phyloP scores from a whole-genome alignment of 2,888 invertebrate species.

The Oxytorus armatus region DNA sequence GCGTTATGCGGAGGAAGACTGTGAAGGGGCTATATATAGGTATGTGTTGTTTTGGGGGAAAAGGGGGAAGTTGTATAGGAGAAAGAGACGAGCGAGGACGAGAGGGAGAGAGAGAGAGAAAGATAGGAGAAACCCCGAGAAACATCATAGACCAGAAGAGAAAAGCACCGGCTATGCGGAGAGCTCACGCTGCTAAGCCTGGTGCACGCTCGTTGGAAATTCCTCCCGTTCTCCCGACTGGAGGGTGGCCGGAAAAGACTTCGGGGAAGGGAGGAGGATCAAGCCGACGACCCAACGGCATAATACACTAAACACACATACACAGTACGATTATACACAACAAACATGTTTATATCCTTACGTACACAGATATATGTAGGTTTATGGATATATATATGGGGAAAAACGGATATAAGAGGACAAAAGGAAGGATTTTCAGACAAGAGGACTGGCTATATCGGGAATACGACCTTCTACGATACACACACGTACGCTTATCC shows the following conservation, averaged over 20 bases:
- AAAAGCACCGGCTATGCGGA: conserved; percentile 10
- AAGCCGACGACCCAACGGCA: conserved; percentile 55
- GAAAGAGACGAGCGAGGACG: not conserved
- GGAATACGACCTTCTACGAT: conserved; percentile 20
- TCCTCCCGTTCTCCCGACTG: conserved; percentile 32
- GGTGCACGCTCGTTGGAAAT: conserved; percentile 60
- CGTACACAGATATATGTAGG: not conserved
- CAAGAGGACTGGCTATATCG: conserved; percentile 23
- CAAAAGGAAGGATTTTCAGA: conserved; percentile 52
- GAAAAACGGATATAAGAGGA: conserved; percentile 33
- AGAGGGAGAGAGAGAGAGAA: not conserved
- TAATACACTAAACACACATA: conserved; percentile 48
- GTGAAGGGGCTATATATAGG: not conserved
- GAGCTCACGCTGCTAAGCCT: conserved; percentile 52
- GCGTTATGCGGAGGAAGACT: not conserved
- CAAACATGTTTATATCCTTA: not conserved
- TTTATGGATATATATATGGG: conserved; percentile 10
- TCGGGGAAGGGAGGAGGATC: conserved; percentile 58
- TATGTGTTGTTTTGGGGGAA: conserved; percentile 5
- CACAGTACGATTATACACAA: conserved; percentile 7
- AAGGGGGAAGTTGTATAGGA: too few species aligned
- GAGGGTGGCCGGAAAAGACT: conserved; percentile 53
- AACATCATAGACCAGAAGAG: conserved; percentile 31
- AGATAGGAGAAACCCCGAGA: conserved; percentile 11
- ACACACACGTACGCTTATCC: not conserved